Evolutionary conservation across 2,113 vertebrate genomes (phyloP), one percentile per base, ranked within the genome.

Genomic region (Grantiella picta): DNA sequence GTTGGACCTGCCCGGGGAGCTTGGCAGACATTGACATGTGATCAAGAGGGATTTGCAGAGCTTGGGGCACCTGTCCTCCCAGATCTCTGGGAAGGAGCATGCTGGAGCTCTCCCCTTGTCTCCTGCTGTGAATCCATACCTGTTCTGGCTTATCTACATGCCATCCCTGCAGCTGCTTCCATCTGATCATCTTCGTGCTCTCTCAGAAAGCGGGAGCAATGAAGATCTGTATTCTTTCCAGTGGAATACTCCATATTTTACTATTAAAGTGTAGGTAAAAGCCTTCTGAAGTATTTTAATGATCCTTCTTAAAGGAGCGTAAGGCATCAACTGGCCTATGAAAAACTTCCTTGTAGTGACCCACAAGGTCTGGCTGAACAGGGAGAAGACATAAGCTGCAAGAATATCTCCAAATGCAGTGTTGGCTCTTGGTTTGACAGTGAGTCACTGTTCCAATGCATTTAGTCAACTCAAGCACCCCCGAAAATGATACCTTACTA

Each of bases 401-500:
- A 12, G 42, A 90, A 36, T 23, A 18, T 24, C 29, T 68, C 25
- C 27, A 38, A 45, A 47, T 16, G 12, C 9, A 31, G 28, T 29
- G 21, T 3, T 81, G 35, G 12, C 14, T 56, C 40, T 57, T 17
- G 3, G 16, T 6, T 84, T 21, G 53, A 14, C 33, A 33, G 3
- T 11, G 31, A 15, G 13, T n/a, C 19, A 60, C 33, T 80, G 27
- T 56, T 87, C 4, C 6, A 56, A 13, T 4, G 16, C 15, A 7
- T 33, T 19, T 5, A 7, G 23, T 23, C 2, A 13, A 11, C 12
- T 33, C 4, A 9, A 76, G 18, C 6, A 6, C 45, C 31, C 61
- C 45, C 2, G 3, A 61, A 19, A n/a, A n/a, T 17, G 15, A 36
- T 65, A 5, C 10, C 7, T 7, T 4, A 7, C 2, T 73, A 10